Evolutionary conservation across 2,888 invertebrate genomes (phyloP).

Genomic region (Pyrgus malvae): DNA sequence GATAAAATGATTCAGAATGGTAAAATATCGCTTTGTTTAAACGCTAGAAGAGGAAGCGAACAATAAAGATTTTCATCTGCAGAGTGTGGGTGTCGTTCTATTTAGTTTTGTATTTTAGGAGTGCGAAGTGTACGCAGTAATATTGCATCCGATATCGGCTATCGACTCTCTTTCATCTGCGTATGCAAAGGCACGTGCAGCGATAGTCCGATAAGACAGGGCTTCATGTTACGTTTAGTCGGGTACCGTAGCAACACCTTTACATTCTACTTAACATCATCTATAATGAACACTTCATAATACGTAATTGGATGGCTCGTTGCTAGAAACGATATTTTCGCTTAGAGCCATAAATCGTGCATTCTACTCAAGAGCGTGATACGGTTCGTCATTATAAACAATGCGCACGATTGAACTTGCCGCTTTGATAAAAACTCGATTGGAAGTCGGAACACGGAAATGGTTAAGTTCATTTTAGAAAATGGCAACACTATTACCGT

Average conservation of each 20-base stretch:
- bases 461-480: constrained; percentile 11
- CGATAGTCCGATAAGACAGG: constrained; percentile 64
- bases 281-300: constrained; percentile 67
- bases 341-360: constrained; percentile 8
- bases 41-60: constrained; percentile 61
- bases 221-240: constrained; percentile 69
- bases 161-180: constrained; percentile 56
- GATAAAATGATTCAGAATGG: constrained; percentile 39
- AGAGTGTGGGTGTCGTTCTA: constrained; percentile 48
- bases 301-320: constrained; percentile 59
- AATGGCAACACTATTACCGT: constrained; percentile 5
- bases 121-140: constrained; percentile 48
- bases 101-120: constrained; percentile 42
- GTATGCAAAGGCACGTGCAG: constrained; percentile 67
- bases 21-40: not conserved
- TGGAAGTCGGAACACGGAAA: constrained; percentile 8
- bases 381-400: constrained; percentile 5
- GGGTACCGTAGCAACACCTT: constrained; percentile 50
- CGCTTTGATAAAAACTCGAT: not conserved
- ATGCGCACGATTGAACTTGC: constrained; percentile 1
- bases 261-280: constrained; percentile 58
- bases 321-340: constrained; percentile 49
- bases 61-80: constrained; percentile 61
- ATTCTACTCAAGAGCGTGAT: constrained; percentile 1
- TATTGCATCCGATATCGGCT: constrained; percentile 57